Evolutionary conservation across 2,888 invertebrate species (phyloP).

Genomic region (Ptilodon capucinus): DNA sequence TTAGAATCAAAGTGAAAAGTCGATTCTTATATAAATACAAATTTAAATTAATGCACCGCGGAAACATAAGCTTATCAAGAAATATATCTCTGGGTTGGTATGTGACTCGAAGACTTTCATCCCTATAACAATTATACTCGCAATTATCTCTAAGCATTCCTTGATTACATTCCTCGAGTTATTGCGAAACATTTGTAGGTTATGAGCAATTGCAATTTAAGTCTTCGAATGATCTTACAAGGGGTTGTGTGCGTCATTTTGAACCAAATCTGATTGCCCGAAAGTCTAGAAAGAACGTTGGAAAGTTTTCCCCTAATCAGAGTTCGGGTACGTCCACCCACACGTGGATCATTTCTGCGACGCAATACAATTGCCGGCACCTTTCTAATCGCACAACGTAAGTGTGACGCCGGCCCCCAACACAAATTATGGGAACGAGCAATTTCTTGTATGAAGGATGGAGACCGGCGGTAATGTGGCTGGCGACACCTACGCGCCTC

Average conservation of each 20-base stretch:
- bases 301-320: constrained; percentile 44
- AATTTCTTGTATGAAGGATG: constrained; percentile 77
- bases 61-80: not conserved
- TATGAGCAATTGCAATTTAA: not conserved
- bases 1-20: not conserved
- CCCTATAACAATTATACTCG: not conserved
- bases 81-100: not conserved
- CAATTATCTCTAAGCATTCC: not conserved
- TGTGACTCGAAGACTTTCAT: not conserved
- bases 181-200: not conserved
- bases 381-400: constrained; percentile 76
- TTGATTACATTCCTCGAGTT: not conserved
- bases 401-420: constrained; percentile 78
- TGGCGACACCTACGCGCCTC: constrained; percentile 70
- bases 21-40: not conserved
- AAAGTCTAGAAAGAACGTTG: constrained; percentile 21
- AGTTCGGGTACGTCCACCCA: constrained; percentile 57
- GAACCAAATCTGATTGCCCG: not conserved
- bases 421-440: constrained; percentile 77
- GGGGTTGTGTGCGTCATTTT: not conserved
- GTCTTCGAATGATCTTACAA: not conserved
- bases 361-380: constrained; percentile 71
- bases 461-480: constrained; percentile 57
- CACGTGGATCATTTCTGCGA: constrained; percentile 57
- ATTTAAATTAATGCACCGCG: not conserved